A percentile compares a stretch with the other conserved stretches of the same genome.
phyloP scores from a whole-genome alignment of 2,113 vertebrate genomes.

The Lanius collurio region DNA sequence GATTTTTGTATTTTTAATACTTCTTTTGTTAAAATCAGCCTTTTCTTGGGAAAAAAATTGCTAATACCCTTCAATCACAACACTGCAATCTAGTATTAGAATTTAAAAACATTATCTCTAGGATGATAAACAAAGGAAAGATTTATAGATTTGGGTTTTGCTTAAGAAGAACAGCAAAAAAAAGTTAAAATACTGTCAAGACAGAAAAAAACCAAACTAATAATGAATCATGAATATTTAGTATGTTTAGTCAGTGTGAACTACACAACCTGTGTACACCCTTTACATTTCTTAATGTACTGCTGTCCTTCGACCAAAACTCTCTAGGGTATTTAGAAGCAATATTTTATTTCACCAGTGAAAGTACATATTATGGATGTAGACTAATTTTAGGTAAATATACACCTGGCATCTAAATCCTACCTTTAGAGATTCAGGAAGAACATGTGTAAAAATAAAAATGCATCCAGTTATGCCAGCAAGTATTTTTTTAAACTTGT shows the following conservation, averaged over 20 bases:
- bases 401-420: neutral
- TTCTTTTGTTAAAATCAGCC: neutral
- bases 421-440: neutral
- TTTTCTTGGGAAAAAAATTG: neutral
- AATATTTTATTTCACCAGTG: neutral
- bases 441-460: neutral
- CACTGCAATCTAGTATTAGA: neutral
- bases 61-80: neutral
- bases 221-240: neutral
- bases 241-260: neutral
- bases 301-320: neutral
- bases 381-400: neutral
- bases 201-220: neutral
- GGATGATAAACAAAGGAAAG: neutral
- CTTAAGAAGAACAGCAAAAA: neutral
- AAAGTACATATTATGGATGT: neutral
- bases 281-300: neutral
- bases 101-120: neutral
- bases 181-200: neutral
- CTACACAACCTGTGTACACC: neutral
- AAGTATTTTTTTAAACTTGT: neutral
- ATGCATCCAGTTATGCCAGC: neutral
- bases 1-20: neutral
- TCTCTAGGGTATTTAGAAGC: neutral
- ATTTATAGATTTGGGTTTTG: neutral